Evolutionary conservation across 2,113 vertebrate species (phyloP).

Genomic region (Phrynosoma platyrhinos): DNA sequence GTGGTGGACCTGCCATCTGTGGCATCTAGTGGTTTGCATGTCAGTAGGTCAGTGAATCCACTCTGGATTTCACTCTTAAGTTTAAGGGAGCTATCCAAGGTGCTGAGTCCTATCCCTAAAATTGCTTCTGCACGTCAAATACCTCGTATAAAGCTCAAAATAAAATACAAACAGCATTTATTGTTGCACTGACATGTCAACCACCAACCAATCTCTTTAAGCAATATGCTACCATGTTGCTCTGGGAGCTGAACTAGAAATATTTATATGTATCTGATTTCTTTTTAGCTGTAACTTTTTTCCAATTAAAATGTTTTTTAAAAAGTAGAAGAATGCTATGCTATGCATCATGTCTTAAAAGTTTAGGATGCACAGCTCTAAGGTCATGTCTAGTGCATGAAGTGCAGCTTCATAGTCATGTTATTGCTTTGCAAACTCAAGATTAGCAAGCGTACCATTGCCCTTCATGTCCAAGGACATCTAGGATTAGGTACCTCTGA

Average conservation of each 20-base stretch:
- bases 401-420: background rate
- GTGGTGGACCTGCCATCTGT: background rate
- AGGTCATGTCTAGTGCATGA: background rate
- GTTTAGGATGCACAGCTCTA: background rate
- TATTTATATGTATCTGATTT: too few species aligned
- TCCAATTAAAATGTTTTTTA: too few species aligned
- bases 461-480: slow-evolving; percentile 5
- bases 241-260: background rate
- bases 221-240: background rate
- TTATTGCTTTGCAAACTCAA: slow-evolving; percentile 9
- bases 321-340: too few species aligned
- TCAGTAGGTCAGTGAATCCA: too few species aligned
- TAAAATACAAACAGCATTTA: too few species aligned
- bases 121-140: too few species aligned
- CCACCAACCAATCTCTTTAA: background rate
- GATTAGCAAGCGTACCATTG: slow-evolving; percentile 2
- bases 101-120: too few species aligned
- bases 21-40: too few species aligned
- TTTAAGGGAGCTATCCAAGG: too few species aligned
- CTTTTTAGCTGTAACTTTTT: background rate
- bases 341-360: background rate
- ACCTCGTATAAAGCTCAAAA: too few species aligned
- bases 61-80: too few species aligned
- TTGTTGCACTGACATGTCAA: too few species aligned
- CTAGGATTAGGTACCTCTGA: background rate